Base-by-base conservation (phyloP, 2,797 vertebrate genomes). In the Zalophus californianus region DNA sequence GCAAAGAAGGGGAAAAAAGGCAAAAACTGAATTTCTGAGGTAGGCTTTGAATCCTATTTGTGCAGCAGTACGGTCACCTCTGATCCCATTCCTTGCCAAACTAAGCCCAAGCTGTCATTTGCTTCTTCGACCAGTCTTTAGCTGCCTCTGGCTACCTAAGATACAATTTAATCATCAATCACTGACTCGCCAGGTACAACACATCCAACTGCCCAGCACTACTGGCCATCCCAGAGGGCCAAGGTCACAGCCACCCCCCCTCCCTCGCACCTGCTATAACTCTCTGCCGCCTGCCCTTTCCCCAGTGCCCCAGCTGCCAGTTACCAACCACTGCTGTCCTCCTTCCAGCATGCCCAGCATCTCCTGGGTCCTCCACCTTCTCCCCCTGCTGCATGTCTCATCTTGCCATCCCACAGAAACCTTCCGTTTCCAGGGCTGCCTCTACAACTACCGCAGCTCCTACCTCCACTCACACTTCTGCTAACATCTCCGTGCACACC, bases 51-150 rank as follows among this genome's bases (percentile, higher is more conserved):
- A 48, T 77, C 78, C 62, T 87, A 70, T 90, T 89, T 70, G 48
- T 38, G 90, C 91, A 79, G 58, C 91, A n/a, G 35, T 80, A 60
- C 48, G 83, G 64, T 80, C 58, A 75, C 62, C 27, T 29, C n/a
- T 72, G 91, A 96, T 41, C 91, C 95, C 96, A 96, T 15, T 89
- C 50, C 56, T 38, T 27, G 27, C 60, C 89, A 91, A n/a, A 62
- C 38, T 44, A 89, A 68, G 44, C 14, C 91, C 64, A 83, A 68
- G 23, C 38, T 5, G 16, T 16, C 52, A 44, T 32, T 86, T 83
- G 41, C 13, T 93, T 84, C 86, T 79, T 54, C 60, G 1, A 58
- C 52, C 52, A 75, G 58, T 32, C 32, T n/a, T 12, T 3, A 58
- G 77, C 52, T 70, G 41, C 41, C 70, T 23, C 10, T 35, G 70